phyloP scores from a whole-genome alignment of 2,797 vertebrate species.

The Arrhamphus sclerolepis region DNA sequence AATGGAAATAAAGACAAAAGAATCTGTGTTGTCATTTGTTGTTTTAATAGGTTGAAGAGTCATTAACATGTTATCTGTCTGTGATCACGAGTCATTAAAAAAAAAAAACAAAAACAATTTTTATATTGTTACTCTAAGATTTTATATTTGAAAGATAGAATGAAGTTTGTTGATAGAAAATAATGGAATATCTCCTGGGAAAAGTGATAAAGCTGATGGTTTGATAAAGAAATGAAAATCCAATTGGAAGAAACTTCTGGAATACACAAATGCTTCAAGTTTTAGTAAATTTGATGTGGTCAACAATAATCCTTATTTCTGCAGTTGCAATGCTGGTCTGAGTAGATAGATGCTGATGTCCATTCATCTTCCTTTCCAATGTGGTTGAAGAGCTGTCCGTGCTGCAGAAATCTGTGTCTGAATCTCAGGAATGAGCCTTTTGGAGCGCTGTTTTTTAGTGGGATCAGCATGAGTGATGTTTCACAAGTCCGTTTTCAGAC shows the following conservation, averaged over 20 bases:
- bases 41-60: too few species aligned
- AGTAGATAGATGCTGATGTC: conserved; percentile 16
- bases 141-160: too few species aligned
- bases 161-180: too few species aligned
- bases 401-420: conserved; percentile 7
- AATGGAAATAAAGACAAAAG: too few species aligned
- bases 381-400: too few species aligned
- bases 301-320: conserved; percentile 5
- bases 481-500: conserved; percentile 22
- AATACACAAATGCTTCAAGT: background rate
- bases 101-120: too few species aligned
- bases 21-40: too few species aligned
- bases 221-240: background rate
- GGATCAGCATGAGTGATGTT: conserved; percentile 24
- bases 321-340: conserved; percentile 3
- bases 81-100: too few species aligned
- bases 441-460: conserved; percentile 29
- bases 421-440: conserved; percentile 2
- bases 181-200: too few species aligned
- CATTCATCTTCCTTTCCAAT: background rate
- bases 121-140: too few species aligned
- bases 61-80: too few species aligned
- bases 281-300: conserved; percentile 1
- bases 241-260: background rate
- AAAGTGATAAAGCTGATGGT: too few species aligned